A percentile compares a stretch with the other conserved stretches of the same genome.
phyloP scores from a whole-genome alignment of 2,113 vertebrate species.

The Nettapus auritus region DNA sequence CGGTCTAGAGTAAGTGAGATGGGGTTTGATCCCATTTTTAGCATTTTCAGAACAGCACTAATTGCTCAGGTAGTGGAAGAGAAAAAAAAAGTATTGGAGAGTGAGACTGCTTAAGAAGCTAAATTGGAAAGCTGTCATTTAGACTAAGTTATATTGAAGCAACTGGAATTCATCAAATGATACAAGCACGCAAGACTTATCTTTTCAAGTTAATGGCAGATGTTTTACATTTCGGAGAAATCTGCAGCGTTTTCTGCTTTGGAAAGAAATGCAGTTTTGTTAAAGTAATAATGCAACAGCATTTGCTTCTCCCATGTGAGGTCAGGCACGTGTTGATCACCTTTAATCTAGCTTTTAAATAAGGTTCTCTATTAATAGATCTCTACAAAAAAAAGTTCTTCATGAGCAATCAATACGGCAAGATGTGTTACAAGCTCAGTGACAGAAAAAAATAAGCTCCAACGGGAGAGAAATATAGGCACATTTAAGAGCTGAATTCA shows the following conservation, averaged over 20 bases:
- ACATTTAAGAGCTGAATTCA: slow-evolving; percentile 8
- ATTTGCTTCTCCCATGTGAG: neutral
- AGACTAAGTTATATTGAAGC: neutral
- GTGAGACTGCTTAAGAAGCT: neutral
- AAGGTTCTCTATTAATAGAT: slow-evolving; percentile 43
- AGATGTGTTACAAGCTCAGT: slow-evolving; percentile 22
- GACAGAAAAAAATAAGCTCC: neutral
- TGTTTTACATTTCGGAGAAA: slow-evolving; percentile 16
- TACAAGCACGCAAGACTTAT: neutral
- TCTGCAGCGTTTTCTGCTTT: neutral
- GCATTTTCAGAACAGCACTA: neutral
- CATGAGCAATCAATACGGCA: neutral
- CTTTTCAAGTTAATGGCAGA: slow-evolving; percentile 7
- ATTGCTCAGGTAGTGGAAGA: neutral
- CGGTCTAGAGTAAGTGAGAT: neutral
- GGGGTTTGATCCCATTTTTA: neutral
- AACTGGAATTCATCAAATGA: slow-evolving; percentile 26
- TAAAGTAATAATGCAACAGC: neutral
- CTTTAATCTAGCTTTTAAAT: slow-evolving; percentile 58
- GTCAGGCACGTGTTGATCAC: neutral
- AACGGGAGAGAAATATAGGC: neutral
- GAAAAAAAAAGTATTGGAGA: neutral
- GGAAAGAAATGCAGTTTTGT: neutral
- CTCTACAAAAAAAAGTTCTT: neutral
- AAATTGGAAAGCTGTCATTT: slow-evolving; percentile 5